Percentiles rank a stretch among this genome's conserved stretches.
phyloP scores from a whole-genome alignment of 1,140 invertebrate genomes.

The Mylabris phalerata region DNA sequence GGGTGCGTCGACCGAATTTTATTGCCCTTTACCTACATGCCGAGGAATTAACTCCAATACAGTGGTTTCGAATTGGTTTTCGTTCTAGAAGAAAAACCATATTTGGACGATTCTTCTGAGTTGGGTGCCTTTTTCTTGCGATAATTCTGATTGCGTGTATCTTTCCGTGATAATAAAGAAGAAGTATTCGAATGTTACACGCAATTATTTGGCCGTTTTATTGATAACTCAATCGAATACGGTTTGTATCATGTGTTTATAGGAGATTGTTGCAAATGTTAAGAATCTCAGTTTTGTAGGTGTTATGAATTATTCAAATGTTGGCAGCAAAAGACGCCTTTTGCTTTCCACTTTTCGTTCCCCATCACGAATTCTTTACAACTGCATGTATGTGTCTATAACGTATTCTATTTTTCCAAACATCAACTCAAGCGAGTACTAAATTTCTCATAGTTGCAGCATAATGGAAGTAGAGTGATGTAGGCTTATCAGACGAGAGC shows the following conservation, averaged over 20 bases:
- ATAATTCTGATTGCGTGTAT: slow-evolving; percentile 3
- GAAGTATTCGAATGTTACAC: slow-evolving; percentile 12
- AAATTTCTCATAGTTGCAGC: slow-evolving; percentile 19
- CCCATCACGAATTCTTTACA: neutral
- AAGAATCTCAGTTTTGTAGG: slow-evolving; percentile 6
- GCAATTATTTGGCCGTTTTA: slow-evolving; percentile 20
- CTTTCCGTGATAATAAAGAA: slow-evolving; percentile 13
- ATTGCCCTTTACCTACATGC: neutral
- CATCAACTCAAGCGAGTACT: slow-evolving; percentile 20
- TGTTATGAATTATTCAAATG: slow-evolving; percentile 18
- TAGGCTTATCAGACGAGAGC: slow-evolving; percentile 21
- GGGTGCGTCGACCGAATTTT: neutral
- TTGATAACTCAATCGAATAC: slow-evolving; percentile 17
- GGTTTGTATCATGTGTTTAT: too few relatives aligned
- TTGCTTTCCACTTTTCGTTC: slow-evolving; percentile 1
- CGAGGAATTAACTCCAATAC: neutral
- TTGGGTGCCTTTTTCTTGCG: too few relatives aligned
- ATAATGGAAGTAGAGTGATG: slow-evolving; percentile 22
- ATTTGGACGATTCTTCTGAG: too few relatives aligned
- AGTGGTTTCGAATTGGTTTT: slow-evolving; percentile 8
- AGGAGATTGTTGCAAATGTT: neutral
- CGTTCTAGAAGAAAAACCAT: slow-evolving; percentile 1
- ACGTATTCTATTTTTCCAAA: slow-evolving; percentile 19
- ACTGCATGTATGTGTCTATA: neutral
- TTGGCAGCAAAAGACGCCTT: slow-evolving; percentile 11